Evolutionary conservation across 2,797 vertebrate species (phyloP), one percentile per base, ranked within the genome.

Genomic region (Botia almorhae): DNA sequence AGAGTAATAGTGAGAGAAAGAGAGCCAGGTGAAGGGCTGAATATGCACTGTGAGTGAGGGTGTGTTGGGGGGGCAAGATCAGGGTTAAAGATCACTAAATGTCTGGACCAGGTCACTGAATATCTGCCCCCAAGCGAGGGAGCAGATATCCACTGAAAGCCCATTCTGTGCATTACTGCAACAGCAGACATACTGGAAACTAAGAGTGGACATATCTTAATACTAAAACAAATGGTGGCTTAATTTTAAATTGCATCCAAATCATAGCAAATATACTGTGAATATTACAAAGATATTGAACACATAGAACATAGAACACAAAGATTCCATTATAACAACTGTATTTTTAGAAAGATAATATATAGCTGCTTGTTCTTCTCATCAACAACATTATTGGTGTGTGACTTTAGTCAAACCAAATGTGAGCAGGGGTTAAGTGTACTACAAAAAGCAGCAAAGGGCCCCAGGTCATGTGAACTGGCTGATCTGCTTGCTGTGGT

Each of bases 21-120:
- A 75, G 39, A 74, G 50, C 2, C 68, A 48, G 55, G 56, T 64
- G 60, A 58, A 80, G 55, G 63, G 72, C 17, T n/a, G 26, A 68
- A 43, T 68, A 43, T 76, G 50, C 19, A 3, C 13, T 12, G 29
- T 43, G 60, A 7, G 61, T 63, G 43, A 67, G 50, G 63, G 78
- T 56, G 50, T 80, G 43, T 46, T 26, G 23, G 69, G 61, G 48
- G 43, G 56, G 29, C 65, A 82, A 68, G 80, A 80, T 84, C 58
- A 82, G 58, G 79, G 80, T 84, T 69, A 84, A 78, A 86, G 77
- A 65, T 82, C 80, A 82, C 11, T 17, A 11, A 82, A 56, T 82
- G 84, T 84, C 80, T 53, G 60, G 82, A 82, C 71, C 58, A 74
- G 80, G 82, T 75, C 64, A 26, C 23, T 26, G 23, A 26, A 26